Base-by-base conservation (phyloP, 2,888 invertebrate genomes). In the Drosophila colorata region DNA sequence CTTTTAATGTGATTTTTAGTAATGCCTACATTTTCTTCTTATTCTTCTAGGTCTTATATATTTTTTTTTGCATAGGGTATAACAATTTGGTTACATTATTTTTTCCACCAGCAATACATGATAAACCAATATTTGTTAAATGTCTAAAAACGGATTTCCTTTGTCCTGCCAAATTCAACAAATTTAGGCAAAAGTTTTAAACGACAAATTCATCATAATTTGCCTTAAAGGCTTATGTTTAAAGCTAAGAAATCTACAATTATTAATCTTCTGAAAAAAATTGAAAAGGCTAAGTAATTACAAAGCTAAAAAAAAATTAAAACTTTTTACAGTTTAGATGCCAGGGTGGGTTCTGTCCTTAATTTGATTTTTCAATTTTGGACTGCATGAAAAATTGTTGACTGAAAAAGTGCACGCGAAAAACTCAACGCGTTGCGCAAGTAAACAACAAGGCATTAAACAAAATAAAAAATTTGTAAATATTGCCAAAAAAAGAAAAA, bases 361-460 rank as follows among this genome's bases (percentile, higher is more conserved):
- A 59, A 75, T 75, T 75, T 59, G 70, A 53, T 69, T 56, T 35
- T 47, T 41, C 31, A 59, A 71, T 76, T 76, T 53, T 13, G 56
- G 55, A 59, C 43, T 59, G 40, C 43, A 56, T 53, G 53, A 66
- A 66, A 76, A 76, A 76, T 77, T 51, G 71, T 70, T 63, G 61
- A 52, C 60, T 61, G 58, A 35, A 67, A 77, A 66, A 70, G 52
- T 60, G 75, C 73, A 75, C 20, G n/a, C 35, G 33, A 38, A 57
- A 55, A 35, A 31, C 23, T 40, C 37, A 20, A 60, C 40, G 18
- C 41, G 37, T n/a, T 47, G 38, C 14, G 23, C 51, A 46, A 46
- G 71, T 51, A 75, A 76, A 74, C 55, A 69, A 56, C 48, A 33
- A 33, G 13, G 13, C 33, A 13, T 8, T 7, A 28, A 28, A 28